Evolutionary conservation across 2,888 invertebrate genomes (phyloP), one percentile per base, ranked within the genome.

Genomic region (Dichetophora obliterata): DNA sequence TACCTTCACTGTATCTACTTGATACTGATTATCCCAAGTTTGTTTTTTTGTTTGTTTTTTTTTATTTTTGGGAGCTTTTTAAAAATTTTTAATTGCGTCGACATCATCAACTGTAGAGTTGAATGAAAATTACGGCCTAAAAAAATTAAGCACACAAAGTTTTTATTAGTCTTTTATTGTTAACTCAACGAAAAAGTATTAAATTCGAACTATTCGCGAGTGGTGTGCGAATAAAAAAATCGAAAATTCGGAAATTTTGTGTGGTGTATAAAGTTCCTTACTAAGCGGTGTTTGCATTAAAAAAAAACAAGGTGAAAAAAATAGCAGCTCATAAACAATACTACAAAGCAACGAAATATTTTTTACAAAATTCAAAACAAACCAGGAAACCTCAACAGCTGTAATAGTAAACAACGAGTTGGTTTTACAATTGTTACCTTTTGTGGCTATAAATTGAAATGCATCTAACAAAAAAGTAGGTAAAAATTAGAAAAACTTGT

Each of bases 121-220:
- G 61, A 31, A 50, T 27, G 66, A 65, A 54, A 34, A 54, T 22
- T 37, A 37, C 43, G 24, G 65, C 54, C 74, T 65, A 37, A 52
- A 65, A 34, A 65, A 22, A 37, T 37, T 22, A n/a, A 48, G 27
- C 37, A 65, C 14, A 22, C 80, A 79, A 79, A 78, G 78, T 72
- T 77, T 81, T 82, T 80, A 77, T 81, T 78, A 82, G 82, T 82
- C 78, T 80, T 80, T 82, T 81, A 79, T 78, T 81, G 80, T 82
- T 80, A 80, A 81, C 77, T 72, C 76, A 80, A 80, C 82, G 81
- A 81, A 82, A 82, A 81, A 79, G 80, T 82, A 76, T 81, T 43
- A 54, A 61, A 70, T 48, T 27, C 72, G 63, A 65, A 54, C 19
- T 8, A 66, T 54, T 65, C 65, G 50, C 65, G 54, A 66, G 54